These are phyloP conservation scores for Eurypyga helias DNA, from an alignment of 2,113 vertebrate species.

Conservation along the genomic window DNA sequence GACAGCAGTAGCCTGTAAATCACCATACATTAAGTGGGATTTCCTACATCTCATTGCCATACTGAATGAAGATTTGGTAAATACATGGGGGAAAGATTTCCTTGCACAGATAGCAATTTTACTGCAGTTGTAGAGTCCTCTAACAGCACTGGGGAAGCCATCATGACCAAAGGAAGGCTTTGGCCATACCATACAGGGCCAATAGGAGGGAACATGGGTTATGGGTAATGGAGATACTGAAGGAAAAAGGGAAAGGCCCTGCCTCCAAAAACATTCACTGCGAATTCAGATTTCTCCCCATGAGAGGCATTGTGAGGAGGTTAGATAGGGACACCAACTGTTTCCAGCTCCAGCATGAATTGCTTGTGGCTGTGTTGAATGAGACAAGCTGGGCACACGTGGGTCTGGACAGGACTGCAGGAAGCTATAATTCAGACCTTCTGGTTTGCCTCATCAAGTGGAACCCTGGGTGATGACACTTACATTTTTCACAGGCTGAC, in stretches of 20 bases:
- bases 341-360: neutral
- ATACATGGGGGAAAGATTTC: neutral
- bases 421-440: neutral
- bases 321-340: slow-evolving; percentile 22
- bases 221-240: neutral
- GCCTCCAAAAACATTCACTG: neutral
- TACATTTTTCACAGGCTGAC: neutral
- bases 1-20: neutral
- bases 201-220: neutral
- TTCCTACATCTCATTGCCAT: neutral
- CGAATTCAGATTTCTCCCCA: neutral
- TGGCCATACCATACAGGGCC: neutral
- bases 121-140: neutral
- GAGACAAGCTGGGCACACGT: neutral
- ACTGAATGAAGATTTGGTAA: neutral
- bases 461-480: neutral
- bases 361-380: slow-evolving; percentile 17
- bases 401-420: neutral
- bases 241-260: neutral
- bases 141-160: neutral
- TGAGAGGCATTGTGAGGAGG: neutral
- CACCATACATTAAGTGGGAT: neutral
- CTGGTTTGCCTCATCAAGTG: slow-evolving; percentile 9
- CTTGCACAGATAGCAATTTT: neutral
- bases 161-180: neutral